phyloP scores from a whole-genome alignment of 2,888 invertebrate genomes.

The Pollenia labialis region DNA sequence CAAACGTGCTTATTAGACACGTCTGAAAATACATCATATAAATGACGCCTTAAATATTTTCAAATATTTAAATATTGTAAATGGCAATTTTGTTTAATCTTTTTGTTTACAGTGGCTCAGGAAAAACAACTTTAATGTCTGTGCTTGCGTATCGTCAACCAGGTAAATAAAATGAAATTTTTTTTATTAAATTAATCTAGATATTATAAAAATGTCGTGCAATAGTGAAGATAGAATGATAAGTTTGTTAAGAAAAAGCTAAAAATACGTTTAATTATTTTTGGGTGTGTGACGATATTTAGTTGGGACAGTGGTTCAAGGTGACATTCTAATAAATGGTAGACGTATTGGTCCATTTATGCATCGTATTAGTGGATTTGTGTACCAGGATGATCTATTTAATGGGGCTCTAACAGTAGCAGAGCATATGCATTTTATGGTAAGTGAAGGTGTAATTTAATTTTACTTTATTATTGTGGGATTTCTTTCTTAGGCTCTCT shows the following conservation, averaged over 20 bases:
- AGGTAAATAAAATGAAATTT: constrained; percentile 84
- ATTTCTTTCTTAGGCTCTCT: constrained; percentile 87
- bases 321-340: constrained; percentile 93
- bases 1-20: too few species aligned
- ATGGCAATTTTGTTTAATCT: background rate
- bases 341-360: constrained; percentile 89
- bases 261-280: constrained; percentile 8
- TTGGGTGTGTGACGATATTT: constrained; percentile 60
- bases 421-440: constrained; percentile 96
- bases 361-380: constrained; percentile 93
- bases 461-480: background rate
- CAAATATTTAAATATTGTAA: background rate
- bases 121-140: constrained; percentile 95
- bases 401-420: constrained; percentile 92
- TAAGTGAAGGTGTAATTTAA: constrained; percentile 56
- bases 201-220: background rate
- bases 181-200: background rate
- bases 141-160: constrained; percentile 91
- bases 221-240: constrained; percentile 19
- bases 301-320: constrained; percentile 90
- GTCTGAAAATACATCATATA: too few species aligned
- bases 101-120: constrained; percentile 87
- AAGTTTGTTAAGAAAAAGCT: background rate
- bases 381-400: constrained; percentile 96
- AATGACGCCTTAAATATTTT: too few species aligned